Evolutionary conservation across 1,140 invertebrate species (phyloP).

Genomic region (Hirudo medicinalis): DNA sequence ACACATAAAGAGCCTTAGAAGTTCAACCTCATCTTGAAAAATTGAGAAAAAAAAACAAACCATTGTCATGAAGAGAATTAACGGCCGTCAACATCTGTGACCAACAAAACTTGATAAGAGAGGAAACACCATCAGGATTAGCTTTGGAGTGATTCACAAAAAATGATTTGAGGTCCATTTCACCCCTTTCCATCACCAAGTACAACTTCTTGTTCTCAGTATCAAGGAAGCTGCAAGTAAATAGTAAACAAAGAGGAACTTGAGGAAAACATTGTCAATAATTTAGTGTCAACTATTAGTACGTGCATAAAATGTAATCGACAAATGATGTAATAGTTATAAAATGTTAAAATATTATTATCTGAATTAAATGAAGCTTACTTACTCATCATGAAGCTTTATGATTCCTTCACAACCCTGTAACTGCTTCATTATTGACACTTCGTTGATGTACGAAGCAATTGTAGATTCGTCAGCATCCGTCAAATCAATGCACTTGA

Average conservation of each 20-base stretch:
- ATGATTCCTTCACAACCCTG: slow-evolving; percentile 68
- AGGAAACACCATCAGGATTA: slow-evolving; percentile 44
- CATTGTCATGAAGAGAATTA: slow-evolving; percentile 72
- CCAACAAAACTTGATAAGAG: slow-evolving; percentile 73
- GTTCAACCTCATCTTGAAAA: background rate
- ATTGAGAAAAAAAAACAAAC: slow-evolving; percentile 42
- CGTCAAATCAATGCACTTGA: slow-evolving; percentile 46
- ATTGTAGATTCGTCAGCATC: slow-evolving; percentile 50
- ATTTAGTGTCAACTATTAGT: background rate
- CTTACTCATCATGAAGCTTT: slow-evolving; percentile 75
- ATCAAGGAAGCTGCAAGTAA: slow-evolving; percentile 44
- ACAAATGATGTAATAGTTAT: background rate
- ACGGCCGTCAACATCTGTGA: slow-evolving; percentile 83
- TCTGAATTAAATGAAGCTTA: slow-evolving; percentile 31
- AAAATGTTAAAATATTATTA: background rate
- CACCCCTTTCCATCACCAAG: slow-evolving; percentile 83
- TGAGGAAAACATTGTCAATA: slow-evolving; percentile 4
- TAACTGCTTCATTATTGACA: slow-evolving; percentile 64
- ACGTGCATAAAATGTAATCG: background rate
- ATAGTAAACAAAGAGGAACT: slow-evolving; percentile 11
- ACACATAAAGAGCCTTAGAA: slow-evolving; percentile 10
- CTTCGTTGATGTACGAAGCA: slow-evolving; percentile 77
- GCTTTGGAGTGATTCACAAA: slow-evolving; percentile 50
- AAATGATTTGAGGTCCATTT: slow-evolving; percentile 67
- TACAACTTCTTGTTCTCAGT: slow-evolving; percentile 47